Evolutionary conservation across 2,113 vertebrate species (phyloP).

Genomic region (Planiliza haematocheilus): DNA sequence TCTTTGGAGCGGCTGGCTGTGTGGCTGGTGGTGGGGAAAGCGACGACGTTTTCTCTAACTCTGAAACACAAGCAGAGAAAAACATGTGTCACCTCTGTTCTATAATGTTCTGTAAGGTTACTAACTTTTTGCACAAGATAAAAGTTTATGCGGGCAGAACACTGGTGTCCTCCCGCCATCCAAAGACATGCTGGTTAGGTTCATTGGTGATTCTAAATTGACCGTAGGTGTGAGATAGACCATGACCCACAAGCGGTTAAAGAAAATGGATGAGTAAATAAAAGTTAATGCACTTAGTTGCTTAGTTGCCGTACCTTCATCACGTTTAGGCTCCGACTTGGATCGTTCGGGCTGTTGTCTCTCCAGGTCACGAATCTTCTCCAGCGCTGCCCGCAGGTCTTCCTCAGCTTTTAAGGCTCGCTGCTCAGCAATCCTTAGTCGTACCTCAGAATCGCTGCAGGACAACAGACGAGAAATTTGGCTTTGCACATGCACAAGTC

Average conservation of each 20-base stretch:
- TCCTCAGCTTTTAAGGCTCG: slow-evolving; percentile 84
- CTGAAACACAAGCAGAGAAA: slow-evolving; percentile 60
- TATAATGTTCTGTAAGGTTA: neutral
- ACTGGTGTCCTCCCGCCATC: no score
- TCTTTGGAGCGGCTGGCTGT: slow-evolving; percentile 33
- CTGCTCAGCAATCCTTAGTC: slow-evolving; percentile 81
- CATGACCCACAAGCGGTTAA: no score
- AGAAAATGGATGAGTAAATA: no score
- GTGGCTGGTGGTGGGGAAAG: neutral
- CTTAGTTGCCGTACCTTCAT: slow-evolving; percentile 29
- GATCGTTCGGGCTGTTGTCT: slow-evolving; percentile 62
- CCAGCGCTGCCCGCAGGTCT: slow-evolving; percentile 83
- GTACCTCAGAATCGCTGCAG: slow-evolving; percentile 74
- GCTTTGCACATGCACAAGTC: neutral
- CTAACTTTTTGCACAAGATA: no score
- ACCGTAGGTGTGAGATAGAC: no score
- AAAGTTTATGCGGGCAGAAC: no score
- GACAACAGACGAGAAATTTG: neutral
- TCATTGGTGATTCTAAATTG: no score
- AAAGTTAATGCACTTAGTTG: neutral
- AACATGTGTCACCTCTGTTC: neutral
- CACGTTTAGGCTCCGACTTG: slow-evolving; percentile 46
- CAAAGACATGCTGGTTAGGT: no score
- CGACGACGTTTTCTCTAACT: slow-evolving; percentile 35
- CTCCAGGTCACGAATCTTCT: slow-evolving; percentile 86